A percentile compares a stretch with the other conserved stretches of the same genome.
Evolutionary conservation across 2,797 vertebrate species (phyloP).

Genomic region (Microcaecilia unicolor): DNA sequence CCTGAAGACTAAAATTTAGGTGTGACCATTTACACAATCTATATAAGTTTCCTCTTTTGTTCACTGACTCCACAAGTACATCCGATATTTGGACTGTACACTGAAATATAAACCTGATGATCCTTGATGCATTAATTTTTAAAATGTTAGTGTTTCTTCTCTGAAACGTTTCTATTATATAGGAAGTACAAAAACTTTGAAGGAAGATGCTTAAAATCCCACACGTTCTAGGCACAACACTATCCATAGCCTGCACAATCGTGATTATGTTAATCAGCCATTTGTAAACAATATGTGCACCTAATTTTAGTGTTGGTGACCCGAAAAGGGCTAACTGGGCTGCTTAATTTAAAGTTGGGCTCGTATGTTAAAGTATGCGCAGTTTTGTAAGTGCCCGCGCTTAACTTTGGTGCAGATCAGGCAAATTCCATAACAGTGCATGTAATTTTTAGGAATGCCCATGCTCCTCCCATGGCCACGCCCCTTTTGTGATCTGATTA

Average conservation of each 20-base stretch:
- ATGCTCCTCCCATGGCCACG: too few relatives aligned
- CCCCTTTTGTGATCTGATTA: too few relatives aligned
- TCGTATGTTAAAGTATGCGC: slow-evolving; percentile 54
- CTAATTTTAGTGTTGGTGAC: slow-evolving; percentile 52
- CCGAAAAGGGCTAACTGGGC: slow-evolving; percentile 50
- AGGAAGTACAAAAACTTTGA: slow-evolving; percentile 55
- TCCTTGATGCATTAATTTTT: slow-evolving; percentile 48
- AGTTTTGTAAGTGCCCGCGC: too few relatives aligned
- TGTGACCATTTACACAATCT: too few relatives aligned
- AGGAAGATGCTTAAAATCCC: slow-evolving; percentile 45
- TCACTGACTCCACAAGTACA: slow-evolving; percentile 40
- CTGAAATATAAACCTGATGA: slow-evolving; percentile 48
- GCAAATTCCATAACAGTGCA: too few relatives aligned
- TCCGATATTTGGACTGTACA: slow-evolving; percentile 42
- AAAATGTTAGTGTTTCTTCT: slow-evolving; percentile 65
- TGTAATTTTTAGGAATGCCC: too few relatives aligned
- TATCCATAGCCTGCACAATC: slow-evolving; percentile 48
- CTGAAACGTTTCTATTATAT: slow-evolving; percentile 61
- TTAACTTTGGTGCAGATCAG: too few relatives aligned
- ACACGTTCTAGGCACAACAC: slow-evolving; percentile 42
- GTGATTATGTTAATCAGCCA: slow-evolving; percentile 41
- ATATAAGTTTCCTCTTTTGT: slow-evolving; percentile 49
- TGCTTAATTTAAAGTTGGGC: slow-evolving; percentile 51
- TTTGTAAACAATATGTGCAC: slow-evolving; percentile 49
- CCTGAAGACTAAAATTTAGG: too few relatives aligned